These are phyloP conservation scores for Adelphocoris suturalis DNA, from an alignment of 2,888 invertebrate genomes.

Conservation along the genomic window DNA sequence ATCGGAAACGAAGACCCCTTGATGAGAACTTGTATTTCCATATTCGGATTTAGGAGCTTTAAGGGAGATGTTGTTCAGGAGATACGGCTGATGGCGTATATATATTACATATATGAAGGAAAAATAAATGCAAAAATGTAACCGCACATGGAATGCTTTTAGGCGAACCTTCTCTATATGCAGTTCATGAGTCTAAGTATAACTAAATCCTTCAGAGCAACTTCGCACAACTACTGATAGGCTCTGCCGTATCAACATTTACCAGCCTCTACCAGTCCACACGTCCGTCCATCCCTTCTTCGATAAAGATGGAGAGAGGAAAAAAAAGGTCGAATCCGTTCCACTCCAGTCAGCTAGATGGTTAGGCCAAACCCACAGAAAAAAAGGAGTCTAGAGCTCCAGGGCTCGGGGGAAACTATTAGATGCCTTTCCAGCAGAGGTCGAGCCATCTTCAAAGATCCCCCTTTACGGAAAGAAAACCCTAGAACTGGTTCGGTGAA, in stretches of 20 bases:
- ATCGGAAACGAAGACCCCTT: background rate
- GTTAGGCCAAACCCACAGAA: constrained; percentile 22
- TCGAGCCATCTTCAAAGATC: background rate
- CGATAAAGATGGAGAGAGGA: background rate
- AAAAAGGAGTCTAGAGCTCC: constrained; percentile 9
- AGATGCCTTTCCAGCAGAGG: constrained; percentile 26
- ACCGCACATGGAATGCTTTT: background rate
- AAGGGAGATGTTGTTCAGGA: background rate
- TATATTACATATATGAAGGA: no score
- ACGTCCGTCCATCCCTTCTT: constrained; percentile 10
- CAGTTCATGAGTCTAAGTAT: background rate
- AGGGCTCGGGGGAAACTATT: constrained; percentile 18
- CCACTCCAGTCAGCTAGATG: constrained; percentile 27
- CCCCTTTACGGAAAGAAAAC: constrained; percentile 31
- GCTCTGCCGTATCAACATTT: background rate
- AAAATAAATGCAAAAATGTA: constrained; percentile 11
- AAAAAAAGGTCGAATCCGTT: constrained; percentile 29
- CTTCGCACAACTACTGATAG: constrained; percentile 14
- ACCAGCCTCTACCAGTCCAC: constrained; percentile 13
- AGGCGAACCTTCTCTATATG: background rate
- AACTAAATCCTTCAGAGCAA: constrained; percentile 7
- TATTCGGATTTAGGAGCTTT: background rate
- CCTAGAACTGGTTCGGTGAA: constrained; percentile 41
- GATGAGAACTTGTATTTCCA: background rate
- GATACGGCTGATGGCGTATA: no score